Evolutionary conservation across 2,888 invertebrate genomes (phyloP), one percentile per base, ranked within the genome.

Genomic region (Leucoma salicis): DNA sequence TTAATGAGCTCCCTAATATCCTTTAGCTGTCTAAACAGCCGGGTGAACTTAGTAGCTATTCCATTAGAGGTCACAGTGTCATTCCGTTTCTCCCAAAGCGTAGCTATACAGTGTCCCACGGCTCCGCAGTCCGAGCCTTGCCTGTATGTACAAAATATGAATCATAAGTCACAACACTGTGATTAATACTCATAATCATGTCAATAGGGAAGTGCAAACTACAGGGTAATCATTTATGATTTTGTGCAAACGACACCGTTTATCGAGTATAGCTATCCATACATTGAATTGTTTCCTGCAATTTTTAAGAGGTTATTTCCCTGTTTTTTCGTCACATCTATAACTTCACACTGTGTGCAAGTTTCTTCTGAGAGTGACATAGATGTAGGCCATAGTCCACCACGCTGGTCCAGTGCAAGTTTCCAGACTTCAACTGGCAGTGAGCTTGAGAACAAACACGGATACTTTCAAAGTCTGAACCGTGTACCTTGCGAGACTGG

Each of bases 51-150:
- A 57, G 92, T 84, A 59, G 97, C 96, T 24, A 97, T 92, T 13
- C 92, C 93, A 62, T 95, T 95, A 53, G 82, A 82, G 62, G 94
- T 94, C 39, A 92, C 91, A 1, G 92, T 91, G 10, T 92, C 91
- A 24, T 78, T 67, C 64, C 93, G 92, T 31, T 92, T 91, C 59
- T 93, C 92, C 97, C 97, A 97, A 10, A 95, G 94, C 0, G 94
- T 93, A 64, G 94, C 92, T 45, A 96, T 95, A 69, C 97, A 97
- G 70, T 96, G 95, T 12, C 91, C 92, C 2, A 95, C 94, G 2
- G 96, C 95, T 52, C 92, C 91, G 73, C 97, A 97, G 57, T 91
- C 91, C 45, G 94, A 93, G 7, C 96, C 95, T 63, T 92, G 92
- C 59, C 96, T 96, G 64, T 35, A 11, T 31, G 21, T 32, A 35